Evolutionary conservation across 37 sponge, comb jelly and placozoan genomes (phyloP), one percentile per base, ranked within the genome.

Genomic region (Lycopodina hypogea): DNA sequence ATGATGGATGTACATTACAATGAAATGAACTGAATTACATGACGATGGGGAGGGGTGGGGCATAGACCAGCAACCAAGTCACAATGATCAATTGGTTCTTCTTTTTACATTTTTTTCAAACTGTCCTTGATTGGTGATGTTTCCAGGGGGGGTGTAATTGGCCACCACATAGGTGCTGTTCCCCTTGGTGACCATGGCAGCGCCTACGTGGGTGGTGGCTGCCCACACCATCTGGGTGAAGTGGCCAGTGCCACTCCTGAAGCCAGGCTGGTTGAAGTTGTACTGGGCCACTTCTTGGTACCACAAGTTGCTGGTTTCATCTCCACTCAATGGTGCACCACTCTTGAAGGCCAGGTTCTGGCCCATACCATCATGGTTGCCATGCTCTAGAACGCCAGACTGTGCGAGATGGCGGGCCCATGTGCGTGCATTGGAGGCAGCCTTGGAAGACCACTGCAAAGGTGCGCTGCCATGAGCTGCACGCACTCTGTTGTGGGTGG

Each of bases 161-260:
- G 84, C 88, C 28, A 93, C 94, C 3, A 90, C 88, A 68, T 65
- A 90, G 22, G 63, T 75, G 22, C 50, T 71, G 36, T 76, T 83
- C 0, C 92, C 83, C 12, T 56, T 71, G 22, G 42, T 42, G 2
- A 76, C 82, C 7, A 37, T 71, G 1, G 84, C 95, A 24, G 84
- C 56, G 1, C 95, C 95, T 8, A 89, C 65, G 57, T 94, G 88
- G 1, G 84, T 91, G 12, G 97, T 91, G 42, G 52, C 71, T 18
- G 67, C 75, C 97, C 97, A 96, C 59, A 96, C 90, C 26, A 96
- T 21, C 74, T 96, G 97, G 9, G 97, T 96, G 69, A 96, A 96
- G 83, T 96, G 97, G 12, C 97, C 97, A 23, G 95, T 93, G 56
- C 40, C 65, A 1, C 82, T 24, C 48, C 72, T 59, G 57, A 96